Evolutionary conservation across 1,140 invertebrate genomes (phyloP).

Genomic region (Megalopta genalis): DNA sequence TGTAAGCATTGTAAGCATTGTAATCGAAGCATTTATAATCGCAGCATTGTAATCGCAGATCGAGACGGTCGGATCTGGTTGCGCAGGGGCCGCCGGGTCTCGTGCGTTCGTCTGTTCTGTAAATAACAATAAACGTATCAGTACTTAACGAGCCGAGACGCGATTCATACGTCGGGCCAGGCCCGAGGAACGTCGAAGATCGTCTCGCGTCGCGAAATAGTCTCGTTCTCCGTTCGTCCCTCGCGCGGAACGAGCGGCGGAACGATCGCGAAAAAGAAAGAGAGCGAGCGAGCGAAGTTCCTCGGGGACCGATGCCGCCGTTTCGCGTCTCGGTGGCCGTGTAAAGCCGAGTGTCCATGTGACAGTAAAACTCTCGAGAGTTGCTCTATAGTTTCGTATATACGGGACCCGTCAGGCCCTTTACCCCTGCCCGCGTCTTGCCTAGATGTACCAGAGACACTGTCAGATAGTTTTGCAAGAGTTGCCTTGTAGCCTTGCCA

Average conservation of each 20-base stretch:
- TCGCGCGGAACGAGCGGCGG: constrained; percentile 15
- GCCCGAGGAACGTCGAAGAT: not conserved
- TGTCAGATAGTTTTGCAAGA: no score
- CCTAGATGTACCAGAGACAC: no score
- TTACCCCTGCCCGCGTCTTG: no score
- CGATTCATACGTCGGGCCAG: not conserved
- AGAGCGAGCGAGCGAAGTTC: not conserved
- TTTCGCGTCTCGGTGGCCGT: constrained; percentile 30
- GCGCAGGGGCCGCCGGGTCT: not conserved
- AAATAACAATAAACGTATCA: constrained; percentile 47
- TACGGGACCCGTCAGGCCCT: no score
- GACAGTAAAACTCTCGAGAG: no score
- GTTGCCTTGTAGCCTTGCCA: no score
- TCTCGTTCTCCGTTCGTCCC: constrained; percentile 34
- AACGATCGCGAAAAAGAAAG: not conserved
- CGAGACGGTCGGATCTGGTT: no score
- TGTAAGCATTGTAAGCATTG: no score
- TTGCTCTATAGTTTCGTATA: no score
- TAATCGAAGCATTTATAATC: no score
- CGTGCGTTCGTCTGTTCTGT: constrained; percentile 40
- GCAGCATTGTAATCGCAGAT: not conserved
- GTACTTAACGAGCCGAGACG: constrained; percentile 43
- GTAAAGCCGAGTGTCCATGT: no score
- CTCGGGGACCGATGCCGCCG: not conserved
- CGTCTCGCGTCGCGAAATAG: no score